A percentile compares a stretch with the other conserved stretches of the same genome.
Conservation (phyloP, 2,888 invertebrate species). For the Cheilosia scutellata region DNA sequence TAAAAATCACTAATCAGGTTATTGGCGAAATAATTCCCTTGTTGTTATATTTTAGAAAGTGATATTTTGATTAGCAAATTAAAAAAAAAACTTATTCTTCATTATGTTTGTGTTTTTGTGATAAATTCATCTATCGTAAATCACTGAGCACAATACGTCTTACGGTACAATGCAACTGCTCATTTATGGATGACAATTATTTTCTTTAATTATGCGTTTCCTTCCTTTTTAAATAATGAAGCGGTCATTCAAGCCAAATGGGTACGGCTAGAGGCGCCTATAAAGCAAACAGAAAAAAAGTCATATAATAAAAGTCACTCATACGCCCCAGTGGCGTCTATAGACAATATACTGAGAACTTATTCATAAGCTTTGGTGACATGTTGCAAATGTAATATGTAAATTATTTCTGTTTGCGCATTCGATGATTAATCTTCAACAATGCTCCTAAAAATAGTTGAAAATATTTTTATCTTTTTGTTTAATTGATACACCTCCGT, state of each 20-base stretch:
- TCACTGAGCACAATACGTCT: too few species aligned
- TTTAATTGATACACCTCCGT: neutral
- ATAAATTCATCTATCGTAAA: too few species aligned
- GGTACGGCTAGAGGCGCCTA: constrained; percentile 21
- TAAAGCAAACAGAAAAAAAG: constrained; percentile 8
- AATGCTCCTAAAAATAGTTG: constrained; percentile 42
- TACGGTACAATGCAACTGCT: neutral
- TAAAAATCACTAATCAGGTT: too few species aligned
- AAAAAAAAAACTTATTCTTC: too few species aligned
- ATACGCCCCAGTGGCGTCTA: constrained; percentile 67
- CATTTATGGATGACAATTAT: neutral
- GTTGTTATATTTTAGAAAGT: too few species aligned
- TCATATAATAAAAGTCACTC: constrained; percentile 36
- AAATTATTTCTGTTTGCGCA: constrained; percentile 11
- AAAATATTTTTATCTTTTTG: neutral
- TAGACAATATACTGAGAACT: constrained; percentile 21
- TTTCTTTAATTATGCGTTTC: neutral
- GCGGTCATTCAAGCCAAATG: constrained; percentile 19
- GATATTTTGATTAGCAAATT: too few species aligned
- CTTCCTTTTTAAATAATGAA: neutral
- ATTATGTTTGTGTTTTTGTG: too few species aligned
- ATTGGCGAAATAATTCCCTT: too few species aligned
- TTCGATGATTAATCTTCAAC: constrained; percentile 15
- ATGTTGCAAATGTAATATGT: neutral
- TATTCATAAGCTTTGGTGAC: constrained; percentile 22